phyloP scores from a whole-genome alignment of 2,113 vertebrate genomes.

The Neoarius graeffei region DNA sequence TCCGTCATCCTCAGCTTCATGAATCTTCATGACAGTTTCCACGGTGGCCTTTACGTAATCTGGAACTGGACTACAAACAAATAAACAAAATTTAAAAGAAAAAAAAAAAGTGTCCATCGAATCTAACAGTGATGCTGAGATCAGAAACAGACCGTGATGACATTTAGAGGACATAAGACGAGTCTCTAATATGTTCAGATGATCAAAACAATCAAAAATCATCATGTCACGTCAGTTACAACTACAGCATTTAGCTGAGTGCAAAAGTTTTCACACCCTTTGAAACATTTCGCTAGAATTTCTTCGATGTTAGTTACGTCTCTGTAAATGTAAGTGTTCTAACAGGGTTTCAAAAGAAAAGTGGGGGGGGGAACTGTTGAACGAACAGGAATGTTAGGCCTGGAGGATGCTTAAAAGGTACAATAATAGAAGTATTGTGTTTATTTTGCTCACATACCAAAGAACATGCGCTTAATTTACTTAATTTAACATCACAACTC shows the following conservation, averaged over 20 bases:
- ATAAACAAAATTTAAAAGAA: background rate
- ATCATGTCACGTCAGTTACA: background rate
- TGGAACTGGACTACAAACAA: conserved; percentile 85
- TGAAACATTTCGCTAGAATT: background rate
- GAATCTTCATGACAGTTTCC: conserved; percentile 96
- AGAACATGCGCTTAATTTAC: background rate
- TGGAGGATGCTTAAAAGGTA: background rate
- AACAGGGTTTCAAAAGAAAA: background rate
- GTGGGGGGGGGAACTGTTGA: too few relatives aligned
- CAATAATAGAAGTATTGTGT: background rate
- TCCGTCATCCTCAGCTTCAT: conserved; percentile 91
- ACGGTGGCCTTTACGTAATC: conserved; percentile 97
- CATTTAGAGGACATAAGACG: background rate
- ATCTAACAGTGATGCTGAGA: background rate
- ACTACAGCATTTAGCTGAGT: background rate
- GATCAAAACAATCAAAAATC: background rate
- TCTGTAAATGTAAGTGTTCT: background rate
- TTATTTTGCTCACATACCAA: background rate
- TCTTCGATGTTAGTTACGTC: background rate
- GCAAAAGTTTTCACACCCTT: background rate
- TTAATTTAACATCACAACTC: background rate
- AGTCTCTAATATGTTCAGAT: background rate
- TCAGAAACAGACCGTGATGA: background rate
- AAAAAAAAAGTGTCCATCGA: too few relatives aligned
- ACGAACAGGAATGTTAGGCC: background rate